Evolutionary conservation across 2,113 vertebrate species (phyloP), one percentile per base, ranked within the genome.

Genomic region (Prionailurus bengalensis): DNA sequence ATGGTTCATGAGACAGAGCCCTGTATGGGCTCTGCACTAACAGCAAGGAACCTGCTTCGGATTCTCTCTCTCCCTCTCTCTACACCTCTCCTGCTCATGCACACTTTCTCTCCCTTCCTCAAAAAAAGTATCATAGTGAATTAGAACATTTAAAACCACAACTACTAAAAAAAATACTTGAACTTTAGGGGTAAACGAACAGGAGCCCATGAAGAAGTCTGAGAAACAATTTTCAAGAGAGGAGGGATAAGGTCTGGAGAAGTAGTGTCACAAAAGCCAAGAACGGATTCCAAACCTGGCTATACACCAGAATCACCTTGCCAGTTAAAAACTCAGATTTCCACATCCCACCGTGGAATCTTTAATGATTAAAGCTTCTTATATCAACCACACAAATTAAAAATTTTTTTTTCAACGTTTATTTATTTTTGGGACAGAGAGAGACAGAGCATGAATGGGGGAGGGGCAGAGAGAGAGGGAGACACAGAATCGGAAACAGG

Each of bases 281-380:
- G 36, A 95, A 27, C 27, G 58, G 33, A 76, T 83, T 63, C 51
- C 39, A 87, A 94, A 90, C 48, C 25, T 45, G n/a, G 13, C 16
- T 71, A 51, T 78, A 82, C 4, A 71, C 21, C 65, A 74, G 42
- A 71, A 92, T 92, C 4, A 71, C 42, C 31, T 14, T 65, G 45
- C 61, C 70, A 33, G 63, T 89, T 86, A 89, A 87, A 95, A 94
- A 88, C 42, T 53, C 65, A 91, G 11, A 85, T 45, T 68, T 5
- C 11, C 36, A 95, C 36, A 36, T 45, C 42, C 29, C 58, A 74
- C 13, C 33, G 17, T 93, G 66, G 48, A 73, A 55, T 65, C 27
- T 91, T 91, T 89, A 63, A 12, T 74, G 74, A 85, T 66, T 85
- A 85, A 31, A 89, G 25, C 39, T 91, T 81, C 7, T 85, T 90